Percentiles rank a stretch among this genome's conserved stretches.
Conservation (phyloP, 2,888 invertebrate species). For the Gortyna flavago region DNA sequence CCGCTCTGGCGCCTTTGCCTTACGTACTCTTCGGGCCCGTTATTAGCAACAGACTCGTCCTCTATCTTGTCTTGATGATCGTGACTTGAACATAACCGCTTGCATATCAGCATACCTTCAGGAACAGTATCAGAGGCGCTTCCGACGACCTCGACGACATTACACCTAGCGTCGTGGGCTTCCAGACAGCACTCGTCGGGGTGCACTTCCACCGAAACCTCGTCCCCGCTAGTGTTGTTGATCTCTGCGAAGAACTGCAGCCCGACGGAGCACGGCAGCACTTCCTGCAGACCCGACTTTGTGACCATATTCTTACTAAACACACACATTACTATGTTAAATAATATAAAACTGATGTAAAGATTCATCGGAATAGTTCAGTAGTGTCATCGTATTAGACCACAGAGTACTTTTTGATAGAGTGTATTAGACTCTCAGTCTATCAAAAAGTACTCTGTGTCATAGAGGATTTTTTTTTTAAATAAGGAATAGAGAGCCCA, state of each 20-base stretch:
- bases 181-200: slow-evolving; percentile 81
- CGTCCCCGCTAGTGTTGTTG: slow-evolving; percentile 76
- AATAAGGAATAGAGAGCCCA: no score
- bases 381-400: slow-evolving; percentile 55
- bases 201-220: slow-evolving; percentile 72
- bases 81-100: neutral
- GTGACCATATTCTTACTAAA: slow-evolving; percentile 66
- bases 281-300: slow-evolving; percentile 68
- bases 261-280: slow-evolving; percentile 72
- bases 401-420: no score
- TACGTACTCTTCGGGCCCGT: no score
- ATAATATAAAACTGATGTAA: slow-evolving; percentile 77
- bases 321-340: slow-evolving; percentile 68
- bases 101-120: slow-evolving; percentile 67
- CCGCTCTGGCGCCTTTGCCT: no score
- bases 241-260: slow-evolving; percentile 75
- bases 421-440: no score
- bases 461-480: no score
- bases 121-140: slow-evolving; percentile 71
- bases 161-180: slow-evolving; percentile 72
- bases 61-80: no score
- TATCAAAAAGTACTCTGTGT: no score
- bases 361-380: slow-evolving; percentile 78
- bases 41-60: neutral
- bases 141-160: slow-evolving; percentile 75